phyloP scores from a whole-genome alignment of 2,888 invertebrate species.

The Eupeodes luniger region DNA sequence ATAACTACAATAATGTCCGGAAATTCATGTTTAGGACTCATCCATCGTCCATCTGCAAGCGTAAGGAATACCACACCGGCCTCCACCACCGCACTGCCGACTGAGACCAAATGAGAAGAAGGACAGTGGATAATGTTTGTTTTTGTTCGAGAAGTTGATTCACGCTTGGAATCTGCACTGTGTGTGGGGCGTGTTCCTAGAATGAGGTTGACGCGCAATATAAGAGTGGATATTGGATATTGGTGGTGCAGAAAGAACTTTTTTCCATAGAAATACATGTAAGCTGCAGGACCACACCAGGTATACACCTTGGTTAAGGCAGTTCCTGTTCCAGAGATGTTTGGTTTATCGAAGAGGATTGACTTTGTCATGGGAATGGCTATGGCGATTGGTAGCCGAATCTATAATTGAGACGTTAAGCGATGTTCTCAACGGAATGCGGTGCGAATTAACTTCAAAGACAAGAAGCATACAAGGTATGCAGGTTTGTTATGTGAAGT shows the following conservation, averaged over 20 bases:
- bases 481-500: background rate
- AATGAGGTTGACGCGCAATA: constrained; percentile 53
- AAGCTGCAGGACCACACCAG: constrained; percentile 27
- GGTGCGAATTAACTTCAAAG: constrained; percentile 18
- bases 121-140: constrained; percentile 46
- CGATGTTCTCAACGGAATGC: constrained; percentile 21
- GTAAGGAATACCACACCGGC: background rate
- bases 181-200: constrained; percentile 54
- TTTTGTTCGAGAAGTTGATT: constrained; percentile 35
- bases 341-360: constrained; percentile 44
- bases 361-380: background rate
- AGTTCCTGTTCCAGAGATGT: constrained; percentile 12
- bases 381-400: constrained; percentile 26
- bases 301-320: background rate
- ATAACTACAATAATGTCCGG: constrained; percentile 67
- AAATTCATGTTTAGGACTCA: constrained; percentile 73
- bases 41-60: constrained; percentile 65
- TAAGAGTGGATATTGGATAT: constrained; percentile 25
- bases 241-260: constrained; percentile 1
- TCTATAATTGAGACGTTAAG: constrained; percentile 64
- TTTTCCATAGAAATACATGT: constrained; percentile 9
- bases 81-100: background rate
- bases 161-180: constrained; percentile 20
- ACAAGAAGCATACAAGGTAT: background rate
- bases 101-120: background rate